A percentile compares a stretch with the other conserved stretches of the same genome.
phyloP scores from a whole-genome alignment of 1,140 invertebrate genomes.

The Helicoverpa armigera region DNA sequence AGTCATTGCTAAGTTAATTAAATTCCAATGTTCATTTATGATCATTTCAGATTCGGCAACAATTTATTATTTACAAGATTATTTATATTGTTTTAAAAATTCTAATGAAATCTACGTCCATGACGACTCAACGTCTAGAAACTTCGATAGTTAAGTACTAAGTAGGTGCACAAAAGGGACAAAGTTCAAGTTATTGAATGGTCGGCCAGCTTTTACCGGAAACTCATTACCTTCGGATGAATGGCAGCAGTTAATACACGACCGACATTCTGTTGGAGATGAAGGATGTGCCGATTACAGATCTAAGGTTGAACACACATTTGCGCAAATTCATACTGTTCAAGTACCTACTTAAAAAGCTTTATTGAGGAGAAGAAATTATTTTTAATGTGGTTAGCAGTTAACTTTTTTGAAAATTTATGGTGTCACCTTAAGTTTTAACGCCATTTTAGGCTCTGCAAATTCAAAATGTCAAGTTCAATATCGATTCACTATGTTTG shows the following conservation, averaged over 20 bases:
- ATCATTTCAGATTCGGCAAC: background rate
- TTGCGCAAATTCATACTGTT: too few relatives aligned
- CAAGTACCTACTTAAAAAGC: too few relatives aligned
- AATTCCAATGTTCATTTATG: too few relatives aligned
- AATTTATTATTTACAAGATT: too few relatives aligned
- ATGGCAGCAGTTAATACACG: conserved; percentile 20
- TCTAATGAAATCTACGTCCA: background rate
- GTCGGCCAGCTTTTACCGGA: conserved; percentile 25
- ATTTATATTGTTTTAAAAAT: background rate
- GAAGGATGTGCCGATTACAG: background rate
- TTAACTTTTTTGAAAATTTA: too few relatives aligned
- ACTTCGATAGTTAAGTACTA: background rate
- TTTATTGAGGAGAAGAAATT: too few relatives aligned
- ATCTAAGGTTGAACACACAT: background rate
- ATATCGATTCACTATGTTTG: too few relatives aligned
- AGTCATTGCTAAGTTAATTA: too few relatives aligned
- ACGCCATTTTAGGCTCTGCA: too few relatives aligned
- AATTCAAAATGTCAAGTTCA: too few relatives aligned
- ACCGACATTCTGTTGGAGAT: conserved; percentile 11
- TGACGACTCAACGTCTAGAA: background rate
- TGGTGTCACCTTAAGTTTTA: too few relatives aligned
- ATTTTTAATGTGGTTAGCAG: too few relatives aligned
- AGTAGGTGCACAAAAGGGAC: background rate
- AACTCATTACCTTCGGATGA: conserved; percentile 22
- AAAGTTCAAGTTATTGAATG: conserved; percentile 28